Evolutionary conservation across 2,797 vertebrate species (phyloP).

Genomic region (Macroramphosus scolopax): DNA sequence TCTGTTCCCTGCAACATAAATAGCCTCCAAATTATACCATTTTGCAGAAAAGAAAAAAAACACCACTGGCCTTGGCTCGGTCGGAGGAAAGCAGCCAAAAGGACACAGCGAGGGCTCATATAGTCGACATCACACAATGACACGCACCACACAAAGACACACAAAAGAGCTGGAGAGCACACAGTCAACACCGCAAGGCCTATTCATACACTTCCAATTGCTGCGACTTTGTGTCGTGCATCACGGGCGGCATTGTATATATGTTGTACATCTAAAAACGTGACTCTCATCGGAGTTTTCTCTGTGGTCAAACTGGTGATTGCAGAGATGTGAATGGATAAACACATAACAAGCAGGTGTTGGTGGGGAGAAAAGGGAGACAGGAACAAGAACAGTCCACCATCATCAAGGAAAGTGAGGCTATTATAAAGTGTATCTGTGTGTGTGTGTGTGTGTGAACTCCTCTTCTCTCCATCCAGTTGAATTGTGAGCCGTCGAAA

Average conservation of each 20-base stretch:
- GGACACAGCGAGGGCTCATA: conserved; percentile 55
- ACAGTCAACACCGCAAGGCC: conserved; percentile 16
- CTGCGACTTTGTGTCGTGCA: conserved; percentile 32
- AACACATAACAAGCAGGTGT: too few species aligned
- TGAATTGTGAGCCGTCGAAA: conserved; percentile 44
- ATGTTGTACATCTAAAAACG: conserved; percentile 31
- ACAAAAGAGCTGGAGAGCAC: conserved; percentile 26
- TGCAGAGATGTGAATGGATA: background rate
- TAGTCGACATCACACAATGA: conserved; percentile 60
- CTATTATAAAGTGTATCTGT: conserved; percentile 24
- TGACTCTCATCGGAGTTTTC: conserved; percentile 7
- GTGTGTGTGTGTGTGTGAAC: conserved; percentile 28
- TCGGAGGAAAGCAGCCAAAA: conserved; percentile 69
- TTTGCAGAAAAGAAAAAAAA: conserved; percentile 66
- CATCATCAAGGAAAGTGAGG: conserved; percentile 35
- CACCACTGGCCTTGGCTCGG: conserved; percentile 60
- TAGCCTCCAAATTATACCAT: conserved; percentile 81
- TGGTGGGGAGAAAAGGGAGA: too few species aligned
- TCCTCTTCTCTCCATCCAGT: conserved; percentile 35
- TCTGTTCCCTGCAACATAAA: conserved; percentile 73
- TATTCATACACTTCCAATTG: conserved; percentile 44
- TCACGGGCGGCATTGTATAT: conserved; percentile 11
- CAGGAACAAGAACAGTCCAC: conserved; percentile 28
- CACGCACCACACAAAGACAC: conserved; percentile 38
- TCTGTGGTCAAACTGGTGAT: conserved; percentile 14